Conservation (phyloP, 2,888 invertebrate genomes). For the Sphaerophoria rueppellii region DNA sequence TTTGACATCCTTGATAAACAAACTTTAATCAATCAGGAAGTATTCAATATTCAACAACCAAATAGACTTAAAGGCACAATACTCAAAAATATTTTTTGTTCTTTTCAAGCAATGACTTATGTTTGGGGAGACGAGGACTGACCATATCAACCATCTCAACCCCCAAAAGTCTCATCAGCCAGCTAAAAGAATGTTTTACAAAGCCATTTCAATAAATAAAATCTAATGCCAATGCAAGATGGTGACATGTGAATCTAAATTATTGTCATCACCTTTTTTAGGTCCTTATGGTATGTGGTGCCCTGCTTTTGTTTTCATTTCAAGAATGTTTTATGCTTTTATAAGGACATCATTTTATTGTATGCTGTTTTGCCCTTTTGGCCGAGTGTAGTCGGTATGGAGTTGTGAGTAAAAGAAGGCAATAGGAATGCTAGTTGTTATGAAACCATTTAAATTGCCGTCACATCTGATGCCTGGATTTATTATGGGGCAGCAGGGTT, state of each 20-base stretch:
- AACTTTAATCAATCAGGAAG: slow-evolving; percentile 74
- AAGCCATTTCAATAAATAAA: slow-evolving; percentile 74
- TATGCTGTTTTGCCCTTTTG: background rate
- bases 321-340: slow-evolving; percentile 62
- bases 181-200: slow-evolving; percentile 40
- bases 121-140: background rate
- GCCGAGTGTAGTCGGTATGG: no score
- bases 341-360: slow-evolving; percentile 63
- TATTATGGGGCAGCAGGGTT: slow-evolving; percentile 43
- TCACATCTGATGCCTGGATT: slow-evolving; percentile 72
- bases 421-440: slow-evolving; percentile 41
- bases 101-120: background rate
- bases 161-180: background rate
- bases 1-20: slow-evolving; percentile 61
- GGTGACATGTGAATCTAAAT: slow-evolving; percentile 74
- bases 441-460: slow-evolving; percentile 73
- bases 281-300: slow-evolving; percentile 58
- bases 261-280: slow-evolving; percentile 72
- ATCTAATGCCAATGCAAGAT: slow-evolving; percentile 74
- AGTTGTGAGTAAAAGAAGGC: slow-evolving; percentile 15
- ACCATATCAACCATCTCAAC: background rate
- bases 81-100: background rate
- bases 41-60: slow-evolving; percentile 75
- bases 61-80: slow-evolving; percentile 66
- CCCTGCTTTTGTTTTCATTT: slow-evolving; percentile 51